Conservation (phyloP, 2,113 vertebrate genomes). For the Lepus timidus region DNA sequence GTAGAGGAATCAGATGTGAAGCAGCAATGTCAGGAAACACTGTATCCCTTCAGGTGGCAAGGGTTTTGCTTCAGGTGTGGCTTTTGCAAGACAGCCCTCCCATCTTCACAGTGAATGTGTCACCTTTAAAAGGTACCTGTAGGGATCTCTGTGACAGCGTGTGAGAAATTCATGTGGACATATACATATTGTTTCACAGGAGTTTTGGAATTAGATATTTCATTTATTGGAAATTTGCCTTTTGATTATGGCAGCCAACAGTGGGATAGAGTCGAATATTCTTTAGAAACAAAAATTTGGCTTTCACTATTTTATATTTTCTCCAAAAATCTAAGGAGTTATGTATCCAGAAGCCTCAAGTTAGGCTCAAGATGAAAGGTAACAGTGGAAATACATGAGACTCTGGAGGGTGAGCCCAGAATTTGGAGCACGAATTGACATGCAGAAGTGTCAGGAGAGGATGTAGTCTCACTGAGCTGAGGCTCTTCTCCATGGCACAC, state of each 20-base stretch:
- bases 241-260: background rate
- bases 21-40: background rate
- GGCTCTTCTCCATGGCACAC: background rate
- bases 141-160: slow-evolving; percentile 25
- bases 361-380: slow-evolving; percentile 41
- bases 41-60: background rate
- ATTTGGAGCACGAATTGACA: slow-evolving; percentile 15
- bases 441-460: slow-evolving; percentile 42
- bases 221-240: slow-evolving; percentile 62
- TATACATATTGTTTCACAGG: slow-evolving; percentile 66
- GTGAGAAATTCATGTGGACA: slow-evolving; percentile 8
- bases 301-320: slow-evolving; percentile 41
- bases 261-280: background rate
- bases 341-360: background rate
- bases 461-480: background rate
- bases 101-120: background rate
- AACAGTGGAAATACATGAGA: background rate
- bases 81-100: background rate
- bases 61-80: background rate
- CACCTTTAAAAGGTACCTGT: background rate
- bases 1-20: too few relatives aligned
- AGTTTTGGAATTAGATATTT: slow-evolving; percentile 56
- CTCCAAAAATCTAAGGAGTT: background rate
- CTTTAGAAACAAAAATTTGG: slow-evolving; percentile 48
- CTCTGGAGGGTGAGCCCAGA: background rate